Evolutionary conservation across 1,140 invertebrate genomes (phyloP), one percentile per base, ranked within the genome.

Genomic region (Hylaeus anthracinus): DNA sequence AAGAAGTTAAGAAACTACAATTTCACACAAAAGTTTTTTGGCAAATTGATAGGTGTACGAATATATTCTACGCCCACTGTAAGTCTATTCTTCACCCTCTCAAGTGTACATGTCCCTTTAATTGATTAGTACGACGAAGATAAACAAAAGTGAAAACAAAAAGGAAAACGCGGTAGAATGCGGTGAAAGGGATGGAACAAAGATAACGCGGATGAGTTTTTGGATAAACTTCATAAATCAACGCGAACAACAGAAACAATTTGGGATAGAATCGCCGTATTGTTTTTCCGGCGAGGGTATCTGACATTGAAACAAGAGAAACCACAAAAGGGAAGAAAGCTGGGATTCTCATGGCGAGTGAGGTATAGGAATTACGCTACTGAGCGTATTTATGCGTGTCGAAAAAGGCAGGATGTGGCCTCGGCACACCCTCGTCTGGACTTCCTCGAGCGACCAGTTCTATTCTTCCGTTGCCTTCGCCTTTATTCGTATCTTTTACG

Each of bases 351-450:
- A 8, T n/a, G 43, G 1, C 1, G 48, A 56, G 43, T 14, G 6
- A 65, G 61, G 37, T n/a, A 51, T 51, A 79, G 60, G 75, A 79
- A 86, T 86, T 86, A 82, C 66, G 60, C 8, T 66, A 65, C 39
- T 41, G 61, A 81, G 26, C 26, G 15, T 64, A 75, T 86, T 76
- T 86, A 71, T 65, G 76, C 71, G 74, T 71, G 60, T 65, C 37
- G 75, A 69, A 67, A 69, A 67, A 69, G 51, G 60, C 58, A 86
- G 84, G 84, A 81, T 77, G 84, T 86, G 69, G 80, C 53, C 37
- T 67, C 72, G 84, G 58, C 81, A 64, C 84, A 80, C 77, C 85
- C 85, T 86, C 74, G 82, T 58, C 58, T 79, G 53, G 63, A 82
- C 70, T 73, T 83, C 53, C 76, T 77, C 84, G 51, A 72, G 10